Evolutionary conservation across 2,888 invertebrate genomes (phyloP).

Genomic region (Cylloceria caligata): DNA sequence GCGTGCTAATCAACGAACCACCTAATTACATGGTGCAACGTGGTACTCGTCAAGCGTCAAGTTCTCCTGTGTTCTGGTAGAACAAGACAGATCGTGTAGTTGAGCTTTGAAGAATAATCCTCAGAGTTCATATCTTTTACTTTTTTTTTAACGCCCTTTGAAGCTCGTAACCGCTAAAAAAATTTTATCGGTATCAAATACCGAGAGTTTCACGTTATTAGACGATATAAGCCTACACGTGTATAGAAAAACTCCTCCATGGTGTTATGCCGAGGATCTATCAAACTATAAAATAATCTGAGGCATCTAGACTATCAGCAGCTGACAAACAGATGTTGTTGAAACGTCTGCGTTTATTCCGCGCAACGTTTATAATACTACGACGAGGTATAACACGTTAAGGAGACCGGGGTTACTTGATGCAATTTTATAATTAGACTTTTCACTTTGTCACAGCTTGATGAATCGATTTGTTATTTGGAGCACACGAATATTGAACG

Average conservation of each 20-base stretch:
- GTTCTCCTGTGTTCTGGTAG: neutral
- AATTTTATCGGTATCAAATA: constrained; percentile 4
- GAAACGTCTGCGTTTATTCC: constrained; percentile 39
- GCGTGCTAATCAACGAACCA: constrained; percentile 49
- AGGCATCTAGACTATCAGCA: constrained; percentile 54
- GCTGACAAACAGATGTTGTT: constrained; percentile 66
- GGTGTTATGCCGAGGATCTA: constrained; percentile 23
- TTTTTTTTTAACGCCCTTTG: constrained; percentile 12
- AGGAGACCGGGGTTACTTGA: neutral
- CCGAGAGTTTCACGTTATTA: neutral
- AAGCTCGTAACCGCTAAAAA: neutral
- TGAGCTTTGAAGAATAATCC: neutral
- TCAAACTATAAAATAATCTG: constrained; percentile 54
- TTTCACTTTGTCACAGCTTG: neutral
- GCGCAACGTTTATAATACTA: constrained; percentile 38
- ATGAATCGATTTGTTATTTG: neutral
- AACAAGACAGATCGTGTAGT: neutral
- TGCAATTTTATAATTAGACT: neutral
- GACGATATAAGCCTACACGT: neutral
- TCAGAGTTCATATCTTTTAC: neutral
- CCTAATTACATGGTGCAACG: constrained; percentile 38
- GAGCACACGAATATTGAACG: neutral
- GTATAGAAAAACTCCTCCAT: neutral
- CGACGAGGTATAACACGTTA: neutral
- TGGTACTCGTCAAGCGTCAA: constrained; percentile 18